phyloP scores from a whole-genome alignment of 2,797 vertebrate genomes.

The Tiaroga cobitis region DNA sequence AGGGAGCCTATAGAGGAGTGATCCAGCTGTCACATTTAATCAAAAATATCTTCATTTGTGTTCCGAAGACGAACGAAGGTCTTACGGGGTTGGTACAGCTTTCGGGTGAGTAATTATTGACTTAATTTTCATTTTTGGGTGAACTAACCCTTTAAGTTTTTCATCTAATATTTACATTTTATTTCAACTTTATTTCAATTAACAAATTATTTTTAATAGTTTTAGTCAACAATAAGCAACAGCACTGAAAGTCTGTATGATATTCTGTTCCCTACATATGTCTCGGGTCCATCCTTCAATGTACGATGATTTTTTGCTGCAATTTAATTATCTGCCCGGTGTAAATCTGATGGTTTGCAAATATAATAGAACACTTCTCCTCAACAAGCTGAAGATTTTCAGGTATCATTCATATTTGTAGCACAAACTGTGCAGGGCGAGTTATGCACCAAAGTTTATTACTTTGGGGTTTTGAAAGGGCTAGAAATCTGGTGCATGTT shows the following conservation, averaged over 20 bases:
- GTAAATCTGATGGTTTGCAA: neutral
- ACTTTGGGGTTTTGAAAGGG: constrained; percentile 28
- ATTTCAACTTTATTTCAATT: neutral
- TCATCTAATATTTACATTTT: neutral
- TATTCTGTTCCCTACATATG: neutral
- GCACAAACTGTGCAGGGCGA: neutral
- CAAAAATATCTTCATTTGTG: too few relatives aligned
- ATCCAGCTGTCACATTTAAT: too few relatives aligned
- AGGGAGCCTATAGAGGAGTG: too few relatives aligned
- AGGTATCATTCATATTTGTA: constrained; percentile 7
- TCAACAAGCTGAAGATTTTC: neutral
- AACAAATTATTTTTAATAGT: neutral
- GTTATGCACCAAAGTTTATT: constrained; percentile 1
- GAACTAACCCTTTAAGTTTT: too few relatives aligned
- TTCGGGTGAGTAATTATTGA: too few relatives aligned
- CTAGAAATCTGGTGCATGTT: constrained; percentile 58
- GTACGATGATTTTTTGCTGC: neutral
- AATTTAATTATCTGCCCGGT: neutral
- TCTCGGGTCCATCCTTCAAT: neutral
- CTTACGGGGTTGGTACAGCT: too few relatives aligned
- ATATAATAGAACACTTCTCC: neutral
- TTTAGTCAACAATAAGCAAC: neutral
- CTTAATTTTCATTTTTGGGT: too few relatives aligned
- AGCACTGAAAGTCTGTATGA: neutral
- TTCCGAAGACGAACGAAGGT: too few relatives aligned